These are phyloP conservation scores for Neuroterus valhalla DNA, from an alignment of 1,140 invertebrate species.

Conservation along the genomic window DNA sequence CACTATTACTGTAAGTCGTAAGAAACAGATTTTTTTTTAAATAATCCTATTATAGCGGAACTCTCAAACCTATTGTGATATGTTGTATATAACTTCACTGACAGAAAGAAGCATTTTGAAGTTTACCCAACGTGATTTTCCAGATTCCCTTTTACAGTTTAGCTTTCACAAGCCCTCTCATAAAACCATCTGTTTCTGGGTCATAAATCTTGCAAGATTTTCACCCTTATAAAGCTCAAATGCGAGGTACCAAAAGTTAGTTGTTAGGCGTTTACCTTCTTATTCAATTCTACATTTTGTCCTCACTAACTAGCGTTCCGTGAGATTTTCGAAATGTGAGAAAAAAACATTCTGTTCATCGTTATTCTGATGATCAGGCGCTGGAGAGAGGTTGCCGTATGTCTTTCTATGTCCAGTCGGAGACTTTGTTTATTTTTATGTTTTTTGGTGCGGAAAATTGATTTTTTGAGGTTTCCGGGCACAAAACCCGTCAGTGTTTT, in stretches of 20 bases:
- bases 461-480: too few relatives aligned
- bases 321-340: background rate
- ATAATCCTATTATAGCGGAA: background rate
- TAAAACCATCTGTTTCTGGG: conserved; percentile 24
- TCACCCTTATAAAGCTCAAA: conserved; percentile 10
- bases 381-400: too few relatives aligned
- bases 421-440: too few relatives aligned
- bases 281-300: background rate
- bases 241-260: background rate
- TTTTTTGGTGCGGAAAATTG: too few relatives aligned
- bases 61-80: too few relatives aligned
- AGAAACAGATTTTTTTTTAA: background rate
- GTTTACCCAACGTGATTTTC: background rate
- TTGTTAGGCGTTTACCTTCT: background rate
- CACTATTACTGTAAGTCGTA: too few relatives aligned
- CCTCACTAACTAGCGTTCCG: background rate
- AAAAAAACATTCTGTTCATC: background rate
- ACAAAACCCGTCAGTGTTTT: too few relatives aligned
- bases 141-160: background rate
- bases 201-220: conserved; percentile 20
- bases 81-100: too few relatives aligned
- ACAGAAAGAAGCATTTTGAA: background rate
- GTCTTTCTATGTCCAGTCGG: too few relatives aligned
- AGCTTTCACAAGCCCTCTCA: background rate
- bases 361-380: background rate